A percentile compares a stretch with the other conserved stretches of the same genome.
Conservation (phyloP, 1,140 invertebrate species). For the Drosophila neocordata region DNA sequence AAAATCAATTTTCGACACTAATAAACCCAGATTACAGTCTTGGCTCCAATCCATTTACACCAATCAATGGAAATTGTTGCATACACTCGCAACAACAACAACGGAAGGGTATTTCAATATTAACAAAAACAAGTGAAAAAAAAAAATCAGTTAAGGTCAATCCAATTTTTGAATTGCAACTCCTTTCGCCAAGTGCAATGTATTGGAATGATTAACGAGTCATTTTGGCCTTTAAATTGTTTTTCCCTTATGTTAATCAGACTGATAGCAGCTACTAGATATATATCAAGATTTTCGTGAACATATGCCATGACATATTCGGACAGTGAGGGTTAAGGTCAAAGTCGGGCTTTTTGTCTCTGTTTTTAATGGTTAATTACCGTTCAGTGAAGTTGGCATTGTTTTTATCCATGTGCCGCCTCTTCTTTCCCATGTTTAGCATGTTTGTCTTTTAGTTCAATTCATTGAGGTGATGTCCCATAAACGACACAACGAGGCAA, state of each 20-base stretch:
- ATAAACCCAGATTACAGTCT: slow-evolving; percentile 47
- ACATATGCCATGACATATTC: slow-evolving; percentile 34
- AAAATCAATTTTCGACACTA: slow-evolving; percentile 54
- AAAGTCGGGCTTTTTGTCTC: slow-evolving; percentile 58
- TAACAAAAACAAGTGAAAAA: slow-evolving; percentile 17
- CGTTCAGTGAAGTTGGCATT: slow-evolving; percentile 47
- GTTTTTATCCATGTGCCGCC: slow-evolving; percentile 8
- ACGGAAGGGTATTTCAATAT: slow-evolving; percentile 47
- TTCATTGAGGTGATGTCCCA: slow-evolving; percentile 50
- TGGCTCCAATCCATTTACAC: slow-evolving; percentile 54
- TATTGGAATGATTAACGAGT: slow-evolving; percentile 64
- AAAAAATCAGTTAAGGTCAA: slow-evolving; percentile 69
- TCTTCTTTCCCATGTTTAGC: slow-evolving; percentile 51
- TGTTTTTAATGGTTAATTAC: slow-evolving; percentile 68
- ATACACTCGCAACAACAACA: slow-evolving; percentile 27
- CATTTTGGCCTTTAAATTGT: slow-evolving; percentile 48
- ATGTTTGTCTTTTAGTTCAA: slow-evolving; percentile 21
- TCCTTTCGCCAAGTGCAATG: slow-evolving; percentile 64
- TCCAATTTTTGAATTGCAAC: slow-evolving; percentile 32
- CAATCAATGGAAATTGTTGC: slow-evolving; percentile 68
- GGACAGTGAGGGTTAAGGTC: slow-evolving; percentile 69
- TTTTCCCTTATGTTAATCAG: slow-evolving; percentile 36
- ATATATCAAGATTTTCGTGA: slow-evolving; percentile 34
- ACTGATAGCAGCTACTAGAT: slow-evolving; percentile 23
- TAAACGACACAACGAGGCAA: slow-evolving; percentile 35